Evolutionary conservation across 2,113 vertebrate species (phyloP).

Genomic region (Falcunculus frontatus): DNA sequence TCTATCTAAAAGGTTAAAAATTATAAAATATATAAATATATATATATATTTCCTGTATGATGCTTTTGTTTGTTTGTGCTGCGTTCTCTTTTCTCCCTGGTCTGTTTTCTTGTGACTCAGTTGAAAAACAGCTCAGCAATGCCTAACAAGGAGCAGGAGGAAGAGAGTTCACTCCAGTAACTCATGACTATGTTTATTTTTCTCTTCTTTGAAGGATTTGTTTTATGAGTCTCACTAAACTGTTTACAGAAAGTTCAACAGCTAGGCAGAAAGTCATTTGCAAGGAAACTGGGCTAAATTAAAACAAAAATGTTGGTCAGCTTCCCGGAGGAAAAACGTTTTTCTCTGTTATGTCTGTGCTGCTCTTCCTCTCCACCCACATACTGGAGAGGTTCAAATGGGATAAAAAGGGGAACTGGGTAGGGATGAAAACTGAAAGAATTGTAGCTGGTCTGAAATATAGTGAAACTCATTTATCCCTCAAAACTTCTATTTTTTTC

Average conservation of each 20-base stretch:
- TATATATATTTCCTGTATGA: not conserved
- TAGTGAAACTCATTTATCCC: not conserved
- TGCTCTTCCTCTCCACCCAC: not conserved
- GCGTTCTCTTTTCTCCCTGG: not conserved
- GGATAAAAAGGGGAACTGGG: not conserved
- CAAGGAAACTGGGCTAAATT: not conserved
- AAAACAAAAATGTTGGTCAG: not conserved
- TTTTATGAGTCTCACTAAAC: conserved; percentile 35
- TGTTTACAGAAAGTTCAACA: conserved; percentile 17
- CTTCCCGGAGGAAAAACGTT: not conserved
- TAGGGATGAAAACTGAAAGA: not conserved
- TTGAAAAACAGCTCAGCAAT: not conserved
- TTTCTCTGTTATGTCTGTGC: not conserved
- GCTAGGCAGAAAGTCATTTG: conserved; percentile 21
- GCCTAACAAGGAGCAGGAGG: not conserved
- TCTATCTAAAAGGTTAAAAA: not conserved
- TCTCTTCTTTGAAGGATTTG: conserved; percentile 10
- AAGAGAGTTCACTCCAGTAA: conserved; percentile 1
- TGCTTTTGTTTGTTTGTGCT: not conserved
- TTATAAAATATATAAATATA: not conserved
- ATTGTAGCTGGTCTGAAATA: not conserved
- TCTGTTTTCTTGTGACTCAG: conserved; percentile 6
- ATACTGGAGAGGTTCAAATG: not conserved
- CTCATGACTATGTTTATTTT: conserved; percentile 14
- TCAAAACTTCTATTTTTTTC: not conserved